phyloP scores from a whole-genome alignment of 2,797 vertebrate genomes.

The Valencia hispanica region DNA sequence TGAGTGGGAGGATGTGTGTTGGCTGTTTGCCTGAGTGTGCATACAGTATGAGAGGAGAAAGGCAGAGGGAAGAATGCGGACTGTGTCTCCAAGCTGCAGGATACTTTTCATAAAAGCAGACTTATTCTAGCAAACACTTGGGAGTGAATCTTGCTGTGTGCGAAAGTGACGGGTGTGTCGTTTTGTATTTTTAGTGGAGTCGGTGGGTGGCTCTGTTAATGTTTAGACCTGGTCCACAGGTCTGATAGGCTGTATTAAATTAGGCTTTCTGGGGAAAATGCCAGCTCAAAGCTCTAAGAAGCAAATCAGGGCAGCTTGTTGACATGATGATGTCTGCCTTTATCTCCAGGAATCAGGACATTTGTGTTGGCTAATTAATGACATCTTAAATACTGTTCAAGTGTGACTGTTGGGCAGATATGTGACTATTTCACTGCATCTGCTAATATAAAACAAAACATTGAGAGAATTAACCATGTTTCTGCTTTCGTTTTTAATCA shows the following conservation, averaged over 20 bases:
- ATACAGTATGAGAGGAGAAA: slow-evolving; percentile 1
- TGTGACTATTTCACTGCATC: not conserved
- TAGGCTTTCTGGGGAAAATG: slow-evolving; percentile 40
- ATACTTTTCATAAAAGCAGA: slow-evolving; percentile 17
- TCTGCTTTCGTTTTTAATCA: not conserved
- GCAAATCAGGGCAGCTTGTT: slow-evolving; percentile 39
- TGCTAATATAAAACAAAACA: not conserved
- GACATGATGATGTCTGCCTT: slow-evolving; percentile 50
- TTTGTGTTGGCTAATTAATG: slow-evolving; percentile 29
- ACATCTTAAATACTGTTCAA: slow-evolving; percentile 17
- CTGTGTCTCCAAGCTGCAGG: slow-evolving; percentile 16
- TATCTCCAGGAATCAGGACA: slow-evolving; percentile 19
- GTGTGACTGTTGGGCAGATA: not conserved
- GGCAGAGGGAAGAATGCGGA: slow-evolving; percentile 3
- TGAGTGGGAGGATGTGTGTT: slow-evolving; percentile 40
- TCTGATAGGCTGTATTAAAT: slow-evolving; percentile 43
- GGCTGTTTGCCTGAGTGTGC: slow-evolving; percentile 4
- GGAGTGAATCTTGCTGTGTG: not conserved
- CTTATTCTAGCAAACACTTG: slow-evolving; percentile 9
- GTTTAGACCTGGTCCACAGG: slow-evolving; percentile 23
- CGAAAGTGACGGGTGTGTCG: not conserved
- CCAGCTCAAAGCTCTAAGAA: slow-evolving; percentile 47
- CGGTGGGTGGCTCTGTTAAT: slow-evolving; percentile 37
- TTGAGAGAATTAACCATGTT: not conserved
- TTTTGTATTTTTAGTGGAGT: slow-evolving; percentile 16